These are phyloP conservation scores for Pasiphila rectangulata DNA, from an alignment of 2,888 invertebrate species.

Conservation along the genomic window DNA sequence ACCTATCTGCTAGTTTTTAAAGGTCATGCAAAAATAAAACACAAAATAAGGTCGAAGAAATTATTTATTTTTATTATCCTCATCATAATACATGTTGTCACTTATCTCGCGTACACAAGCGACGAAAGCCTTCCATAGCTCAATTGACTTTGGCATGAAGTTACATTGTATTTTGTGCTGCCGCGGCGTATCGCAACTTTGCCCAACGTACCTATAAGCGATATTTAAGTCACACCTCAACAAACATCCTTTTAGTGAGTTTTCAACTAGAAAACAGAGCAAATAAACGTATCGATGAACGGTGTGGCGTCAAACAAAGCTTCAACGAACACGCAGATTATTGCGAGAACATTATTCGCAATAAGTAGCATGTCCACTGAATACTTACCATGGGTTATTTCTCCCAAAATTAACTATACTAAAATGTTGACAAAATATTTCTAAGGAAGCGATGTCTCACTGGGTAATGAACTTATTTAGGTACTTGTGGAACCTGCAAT, in stretches of 20 bases:
- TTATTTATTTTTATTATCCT: conserved; percentile 67
- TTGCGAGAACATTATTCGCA: not conserved
- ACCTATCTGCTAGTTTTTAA: too few species aligned
- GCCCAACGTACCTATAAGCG: conserved; percentile 28
- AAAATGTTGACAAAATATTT: conserved; percentile 26
- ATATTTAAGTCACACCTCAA: not conserved
- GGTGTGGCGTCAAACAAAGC: conserved; percentile 3
- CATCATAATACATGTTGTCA: conserved; percentile 76
- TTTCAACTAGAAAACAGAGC: not conserved
- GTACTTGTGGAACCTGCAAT: conserved; percentile 15
- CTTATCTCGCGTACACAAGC: conserved; percentile 77
- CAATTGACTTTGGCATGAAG: conserved; percentile 81
- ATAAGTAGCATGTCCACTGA: conserved; percentile 13
- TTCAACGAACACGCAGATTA: conserved; percentile 8
- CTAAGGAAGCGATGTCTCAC: conserved; percentile 25
- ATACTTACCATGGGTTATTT: conserved; percentile 21
- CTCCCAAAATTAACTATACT: conserved; percentile 22
- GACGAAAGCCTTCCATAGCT: conserved; percentile 76
- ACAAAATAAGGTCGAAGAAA: conserved; percentile 67
- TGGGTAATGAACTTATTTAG: conserved; percentile 19
- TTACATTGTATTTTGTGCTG: conserved; percentile 73
- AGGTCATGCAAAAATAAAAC: too few species aligned
- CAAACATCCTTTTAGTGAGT: not conserved
- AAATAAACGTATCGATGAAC: conserved; percentile 4
- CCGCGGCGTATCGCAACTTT: conserved; percentile 41